Percentiles rank a stretch among this genome's conserved stretches.
Conservation (phyloP, 53 echinoderm and acorn worm genomes). For the Apostichopus leukothele region DNA sequence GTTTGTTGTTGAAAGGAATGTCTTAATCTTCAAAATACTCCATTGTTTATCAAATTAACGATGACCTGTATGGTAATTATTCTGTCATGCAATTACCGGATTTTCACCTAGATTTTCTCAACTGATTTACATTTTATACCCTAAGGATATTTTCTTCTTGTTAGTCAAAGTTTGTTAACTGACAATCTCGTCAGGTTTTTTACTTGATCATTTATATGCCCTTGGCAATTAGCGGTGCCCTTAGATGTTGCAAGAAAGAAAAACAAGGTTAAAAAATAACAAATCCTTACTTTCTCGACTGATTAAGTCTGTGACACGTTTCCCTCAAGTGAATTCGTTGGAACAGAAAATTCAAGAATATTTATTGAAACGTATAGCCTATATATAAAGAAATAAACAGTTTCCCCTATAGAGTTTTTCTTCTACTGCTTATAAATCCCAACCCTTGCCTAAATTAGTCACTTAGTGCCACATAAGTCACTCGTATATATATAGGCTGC, state of each 20-base stretch:
- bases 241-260: background rate
- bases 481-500: too few relatives aligned
- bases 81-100: background rate
- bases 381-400: too few relatives aligned
- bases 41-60: background rate
- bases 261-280: background rate
- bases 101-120: background rate
- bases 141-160: background rate
- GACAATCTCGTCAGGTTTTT: background rate
- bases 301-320: background rate
- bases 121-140: background rate
- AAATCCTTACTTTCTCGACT: background rate
- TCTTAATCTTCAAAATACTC: too few relatives aligned
- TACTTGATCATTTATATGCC: background rate
- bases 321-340: background rate
- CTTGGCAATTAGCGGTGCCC: constrained; percentile 20
- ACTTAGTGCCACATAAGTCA: too few relatives aligned
- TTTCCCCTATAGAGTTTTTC: too few relatives aligned
- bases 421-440: too few relatives aligned
- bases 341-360: too few relatives aligned
- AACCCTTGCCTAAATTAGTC: too few relatives aligned
- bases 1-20: background rate
- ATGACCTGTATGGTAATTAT: background rate
- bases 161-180: background rate
- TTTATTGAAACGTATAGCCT: too few relatives aligned